Conservation (phyloP, 2,888 invertebrate species). For the Rhopalosiphum nymphaeae region DNA sequence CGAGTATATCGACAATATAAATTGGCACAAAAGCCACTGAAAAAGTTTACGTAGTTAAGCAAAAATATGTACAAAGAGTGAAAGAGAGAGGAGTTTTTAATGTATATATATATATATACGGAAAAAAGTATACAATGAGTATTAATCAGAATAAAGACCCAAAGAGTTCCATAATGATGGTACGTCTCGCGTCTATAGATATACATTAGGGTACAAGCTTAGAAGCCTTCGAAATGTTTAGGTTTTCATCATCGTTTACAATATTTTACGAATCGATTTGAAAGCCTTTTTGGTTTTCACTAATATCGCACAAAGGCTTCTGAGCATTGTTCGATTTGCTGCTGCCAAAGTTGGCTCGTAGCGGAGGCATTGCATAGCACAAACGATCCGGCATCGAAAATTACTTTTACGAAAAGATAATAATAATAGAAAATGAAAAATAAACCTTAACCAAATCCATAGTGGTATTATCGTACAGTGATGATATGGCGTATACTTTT, state of each 20-base stretch:
- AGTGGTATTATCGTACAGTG: not conserved
- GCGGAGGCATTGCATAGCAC: not conserved
- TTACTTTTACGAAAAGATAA: not conserved
- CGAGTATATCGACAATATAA: not conserved
- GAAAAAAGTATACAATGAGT: constrained; percentile 9
- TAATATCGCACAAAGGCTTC: not conserved
- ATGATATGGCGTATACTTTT: not conserved
- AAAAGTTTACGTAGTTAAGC: not conserved
- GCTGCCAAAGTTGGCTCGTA: not conserved
- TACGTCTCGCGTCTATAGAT: not conserved
- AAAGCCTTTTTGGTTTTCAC: constrained; percentile 3
- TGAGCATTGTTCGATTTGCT: not conserved
- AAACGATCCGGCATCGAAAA: not conserved
- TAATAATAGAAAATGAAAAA: not conserved
- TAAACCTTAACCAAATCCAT: not conserved
- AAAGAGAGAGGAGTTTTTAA: not conserved
- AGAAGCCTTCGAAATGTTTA: constrained; percentile 23
- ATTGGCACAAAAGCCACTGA: not conserved
- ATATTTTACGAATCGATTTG: not conserved
- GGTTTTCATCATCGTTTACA: not conserved
- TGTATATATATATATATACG: not conserved
- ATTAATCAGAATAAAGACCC: constrained; percentile 8
- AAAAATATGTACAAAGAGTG: not conserved
- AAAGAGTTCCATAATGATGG: not conserved
- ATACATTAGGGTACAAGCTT: not conserved